phyloP scores from a whole-genome alignment of 2,113 vertebrate genomes.

The Beaufortia kweichowensis region DNA sequence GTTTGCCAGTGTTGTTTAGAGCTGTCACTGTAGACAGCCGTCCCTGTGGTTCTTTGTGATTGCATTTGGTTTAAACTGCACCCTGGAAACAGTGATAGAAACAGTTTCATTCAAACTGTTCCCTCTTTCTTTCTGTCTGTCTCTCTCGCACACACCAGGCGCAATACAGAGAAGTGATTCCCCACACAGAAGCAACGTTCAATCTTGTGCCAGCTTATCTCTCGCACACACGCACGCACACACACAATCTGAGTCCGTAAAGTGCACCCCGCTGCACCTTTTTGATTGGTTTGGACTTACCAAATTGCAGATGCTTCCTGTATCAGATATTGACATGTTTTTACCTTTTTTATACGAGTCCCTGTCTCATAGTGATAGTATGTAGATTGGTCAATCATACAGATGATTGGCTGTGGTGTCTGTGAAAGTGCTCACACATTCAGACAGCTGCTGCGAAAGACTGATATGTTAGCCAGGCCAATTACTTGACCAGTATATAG shows the following conservation, averaged over 20 bases:
- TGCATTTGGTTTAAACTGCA: slow-evolving; percentile 44
- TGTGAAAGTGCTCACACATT: not conserved
- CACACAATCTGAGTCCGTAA: slow-evolving; percentile 14
- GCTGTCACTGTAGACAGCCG: slow-evolving; percentile 18
- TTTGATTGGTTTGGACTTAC: not conserved
- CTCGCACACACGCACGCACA: not conserved
- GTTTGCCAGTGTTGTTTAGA: slow-evolving; percentile 27
- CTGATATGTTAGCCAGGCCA: not conserved
- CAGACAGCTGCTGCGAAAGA: not conserved
- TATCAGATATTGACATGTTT: slow-evolving; percentile 19
- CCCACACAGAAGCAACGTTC: slow-evolving; percentile 28
- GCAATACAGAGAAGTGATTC: slow-evolving; percentile 26
- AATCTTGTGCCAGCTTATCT: slow-evolving; percentile 32
- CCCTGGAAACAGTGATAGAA: slow-evolving; percentile 41
- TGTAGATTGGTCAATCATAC: slow-evolving; percentile 3
- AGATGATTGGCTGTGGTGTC: slow-evolving; percentile 7
- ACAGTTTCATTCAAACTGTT: slow-evolving; percentile 35
- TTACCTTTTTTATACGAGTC: not conserved
- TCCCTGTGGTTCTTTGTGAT: slow-evolving; percentile 43
- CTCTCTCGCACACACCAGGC: slow-evolving; percentile 4
- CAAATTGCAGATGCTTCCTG: slow-evolving; percentile 26
- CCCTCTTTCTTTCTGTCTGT: not conserved
- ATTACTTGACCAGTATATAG: not conserved
- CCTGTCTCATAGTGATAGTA: not conserved
- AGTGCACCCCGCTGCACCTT: slow-evolving; percentile 5